Percentiles rank a stretch among this genome's conserved stretches.
Evolutionary conservation across 2,113 vertebrate genomes (phyloP).

Genomic region (Bufo bufo): DNA sequence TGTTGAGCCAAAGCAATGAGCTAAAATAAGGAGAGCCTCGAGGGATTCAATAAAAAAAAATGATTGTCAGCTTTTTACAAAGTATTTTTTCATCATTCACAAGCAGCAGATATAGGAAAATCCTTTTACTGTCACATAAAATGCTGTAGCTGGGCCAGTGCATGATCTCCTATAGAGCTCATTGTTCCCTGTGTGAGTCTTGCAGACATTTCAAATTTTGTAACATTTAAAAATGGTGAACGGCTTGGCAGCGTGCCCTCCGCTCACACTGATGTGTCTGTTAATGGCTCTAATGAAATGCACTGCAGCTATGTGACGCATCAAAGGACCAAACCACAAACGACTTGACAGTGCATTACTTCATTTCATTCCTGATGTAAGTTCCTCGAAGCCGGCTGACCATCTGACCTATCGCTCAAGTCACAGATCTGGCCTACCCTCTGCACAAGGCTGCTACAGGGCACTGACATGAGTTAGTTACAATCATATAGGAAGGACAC

Average conservation of each 20-base stretch:
- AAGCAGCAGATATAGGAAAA: conserved; percentile 56
- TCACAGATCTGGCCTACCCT: neutral
- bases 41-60: conserved; percentile 56
- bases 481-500: neutral
- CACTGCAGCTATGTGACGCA: conserved; percentile 22
- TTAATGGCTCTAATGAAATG: conserved; percentile 52
- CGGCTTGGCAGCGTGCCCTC: conserved; percentile 10
- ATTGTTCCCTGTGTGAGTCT: conserved; percentile 59
- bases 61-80: conserved; percentile 47
- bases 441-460: neutral
- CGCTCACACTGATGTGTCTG: conserved; percentile 53
- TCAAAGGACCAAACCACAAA: neutral
- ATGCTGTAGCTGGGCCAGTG: conserved; percentile 56
- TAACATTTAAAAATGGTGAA: conserved; percentile 45
- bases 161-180: conserved; percentile 40
- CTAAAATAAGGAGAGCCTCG: conserved; percentile 53
- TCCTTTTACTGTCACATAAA: conserved; percentile 33
- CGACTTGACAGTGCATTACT: conserved; percentile 55
- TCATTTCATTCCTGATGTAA: conserved; percentile 29
- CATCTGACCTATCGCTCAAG: neutral
- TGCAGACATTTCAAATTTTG: conserved; percentile 55
- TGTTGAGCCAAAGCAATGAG: conserved; percentile 23
- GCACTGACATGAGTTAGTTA: neutral
- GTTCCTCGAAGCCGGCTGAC: neutral
- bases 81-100: conserved; percentile 63